A percentile compares a stretch with the other conserved stretches of the same genome.
Conservation (phyloP, 2,797 vertebrate genomes). For the Bryconaethiops microstoma region DNA sequence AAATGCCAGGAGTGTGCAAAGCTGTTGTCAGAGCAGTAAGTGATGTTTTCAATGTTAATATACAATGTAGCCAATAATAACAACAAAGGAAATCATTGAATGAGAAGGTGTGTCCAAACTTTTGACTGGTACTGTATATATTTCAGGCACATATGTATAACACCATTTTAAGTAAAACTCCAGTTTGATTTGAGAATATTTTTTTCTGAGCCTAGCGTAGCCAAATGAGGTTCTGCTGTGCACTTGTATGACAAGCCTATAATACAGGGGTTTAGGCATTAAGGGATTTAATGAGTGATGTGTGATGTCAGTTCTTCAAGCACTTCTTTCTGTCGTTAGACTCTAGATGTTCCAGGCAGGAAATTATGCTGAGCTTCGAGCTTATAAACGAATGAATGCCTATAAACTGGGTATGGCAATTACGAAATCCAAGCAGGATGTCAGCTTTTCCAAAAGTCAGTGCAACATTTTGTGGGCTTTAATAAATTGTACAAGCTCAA, state of each 20-base stretch:
- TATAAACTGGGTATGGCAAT: not conserved
- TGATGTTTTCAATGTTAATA: no score
- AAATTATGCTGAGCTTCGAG: constrained; percentile 5
- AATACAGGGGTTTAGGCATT: constrained; percentile 34
- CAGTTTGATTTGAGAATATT: not conserved
- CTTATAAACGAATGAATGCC: not conserved
- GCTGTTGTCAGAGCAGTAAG: no score
- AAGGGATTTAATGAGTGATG: constrained; percentile 14
- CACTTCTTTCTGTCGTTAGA: not conserved
- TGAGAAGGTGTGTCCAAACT: no score
- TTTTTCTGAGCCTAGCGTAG: not conserved
- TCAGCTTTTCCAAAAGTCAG: not conserved
- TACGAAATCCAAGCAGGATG: not conserved
- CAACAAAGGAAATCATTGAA: no score
- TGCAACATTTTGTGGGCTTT: constrained; percentile 1
- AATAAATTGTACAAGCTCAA: not conserved
- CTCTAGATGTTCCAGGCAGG: not conserved
- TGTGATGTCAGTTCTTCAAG: constrained; percentile 3
- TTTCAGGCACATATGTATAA: not conserved
- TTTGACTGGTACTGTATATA: no score
- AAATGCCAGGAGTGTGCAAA: no score
- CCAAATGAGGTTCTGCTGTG: not conserved
- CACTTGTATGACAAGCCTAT: constrained; percentile 2
- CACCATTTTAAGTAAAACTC: not conserved
- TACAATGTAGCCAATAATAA: no score